Evolutionary conservation across 2,113 vertebrate species (phyloP).

Genomic region (Ptilorrhoa leucosticta): DNA sequence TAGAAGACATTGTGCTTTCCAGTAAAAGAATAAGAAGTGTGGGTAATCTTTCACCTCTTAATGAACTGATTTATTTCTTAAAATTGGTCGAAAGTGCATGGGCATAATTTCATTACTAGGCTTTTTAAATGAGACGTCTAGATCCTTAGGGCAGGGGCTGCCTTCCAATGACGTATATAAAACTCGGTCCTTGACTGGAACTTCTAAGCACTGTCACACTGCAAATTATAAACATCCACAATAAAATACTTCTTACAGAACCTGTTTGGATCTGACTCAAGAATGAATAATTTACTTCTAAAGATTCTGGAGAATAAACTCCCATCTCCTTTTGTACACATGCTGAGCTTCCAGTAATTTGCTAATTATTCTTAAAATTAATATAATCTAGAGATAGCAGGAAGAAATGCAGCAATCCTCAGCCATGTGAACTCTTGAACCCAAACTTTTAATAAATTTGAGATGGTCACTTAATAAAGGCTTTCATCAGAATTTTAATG

Average conservation of each 20-base stretch:
- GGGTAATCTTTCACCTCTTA: background rate
- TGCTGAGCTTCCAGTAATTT: background rate
- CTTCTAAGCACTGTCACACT: background rate
- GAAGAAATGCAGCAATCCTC: background rate
- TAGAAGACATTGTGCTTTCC: background rate
- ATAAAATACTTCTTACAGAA: background rate
- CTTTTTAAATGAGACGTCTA: background rate
- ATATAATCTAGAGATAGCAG: background rate
- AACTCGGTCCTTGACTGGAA: background rate
- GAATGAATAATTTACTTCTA: background rate
- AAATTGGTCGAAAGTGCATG: background rate
- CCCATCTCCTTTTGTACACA: background rate
- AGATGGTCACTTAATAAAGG: background rate
- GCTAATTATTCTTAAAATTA: slow-evolving; percentile 2
- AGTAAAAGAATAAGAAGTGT: background rate
- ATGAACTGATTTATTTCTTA: background rate
- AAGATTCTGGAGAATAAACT: background rate
- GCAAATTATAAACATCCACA: background rate
- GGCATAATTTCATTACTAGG: background rate
- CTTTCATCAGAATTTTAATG: background rate
- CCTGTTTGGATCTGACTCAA: background rate
- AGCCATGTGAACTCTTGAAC: background rate
- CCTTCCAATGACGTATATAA: background rate
- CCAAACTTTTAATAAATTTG: background rate
- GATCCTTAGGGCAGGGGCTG: background rate